Conservation (phyloP, 2,888 invertebrate genomes). For the Heliconius ethilla region DNA sequence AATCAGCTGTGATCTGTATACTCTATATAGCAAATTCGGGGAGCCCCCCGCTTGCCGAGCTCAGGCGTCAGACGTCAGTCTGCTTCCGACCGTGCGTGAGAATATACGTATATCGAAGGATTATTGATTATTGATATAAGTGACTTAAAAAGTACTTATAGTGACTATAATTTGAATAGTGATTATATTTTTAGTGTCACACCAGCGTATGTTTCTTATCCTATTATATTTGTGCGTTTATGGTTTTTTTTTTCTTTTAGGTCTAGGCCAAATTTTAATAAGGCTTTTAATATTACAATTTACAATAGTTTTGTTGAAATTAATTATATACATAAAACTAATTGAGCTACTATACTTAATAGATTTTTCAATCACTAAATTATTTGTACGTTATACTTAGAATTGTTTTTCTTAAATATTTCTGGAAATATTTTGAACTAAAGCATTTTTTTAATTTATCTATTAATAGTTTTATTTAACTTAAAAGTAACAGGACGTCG, state of each 20-base stretch:
- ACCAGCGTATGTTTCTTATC: slow-evolving; percentile 36
- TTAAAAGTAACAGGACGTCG: background rate
- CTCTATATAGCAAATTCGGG: slow-evolving; percentile 26
- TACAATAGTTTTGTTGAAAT: slow-evolving; percentile 24
- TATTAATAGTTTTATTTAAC: background rate
- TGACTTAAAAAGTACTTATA: slow-evolving; percentile 32
- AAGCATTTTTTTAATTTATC: background rate
- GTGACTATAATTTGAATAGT: slow-evolving; percentile 27
- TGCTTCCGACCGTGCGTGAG: slow-evolving; percentile 41
- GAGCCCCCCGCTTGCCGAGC: slow-evolving; percentile 33
- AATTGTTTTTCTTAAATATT: background rate
- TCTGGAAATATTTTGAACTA: background rate
- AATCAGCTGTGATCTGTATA: slow-evolving; percentile 42
- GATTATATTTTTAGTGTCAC: slow-evolving; percentile 22
- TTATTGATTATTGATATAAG: slow-evolving; percentile 9
- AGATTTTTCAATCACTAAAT: background rate
- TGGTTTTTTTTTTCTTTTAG: slow-evolving; percentile 36
- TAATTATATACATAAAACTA: background rate
- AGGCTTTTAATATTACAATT: slow-evolving; percentile 33
- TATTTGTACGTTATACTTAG: background rate
- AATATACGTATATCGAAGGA: slow-evolving; percentile 19
- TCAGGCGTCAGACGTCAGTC: slow-evolving; percentile 41
- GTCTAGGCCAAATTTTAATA: slow-evolving; percentile 38
- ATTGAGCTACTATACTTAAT: background rate
- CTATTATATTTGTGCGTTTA: slow-evolving; percentile 32